Evolutionary conservation across 2,113 vertebrate genomes (phyloP), one percentile per base, ranked within the genome.

Genomic region (Clarias gariepinus): DNA sequence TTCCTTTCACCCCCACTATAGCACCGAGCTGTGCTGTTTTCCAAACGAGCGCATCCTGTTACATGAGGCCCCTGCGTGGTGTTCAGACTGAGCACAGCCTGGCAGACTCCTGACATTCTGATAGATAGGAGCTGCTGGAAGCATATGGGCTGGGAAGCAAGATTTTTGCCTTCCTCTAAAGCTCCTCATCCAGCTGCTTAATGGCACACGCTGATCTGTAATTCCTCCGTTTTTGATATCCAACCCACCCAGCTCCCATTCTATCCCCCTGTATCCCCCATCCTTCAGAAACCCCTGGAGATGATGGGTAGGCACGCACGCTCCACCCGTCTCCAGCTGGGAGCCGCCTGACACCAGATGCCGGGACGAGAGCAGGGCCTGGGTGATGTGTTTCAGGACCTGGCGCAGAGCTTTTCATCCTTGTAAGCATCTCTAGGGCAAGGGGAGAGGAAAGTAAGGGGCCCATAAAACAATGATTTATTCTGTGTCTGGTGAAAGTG

Each of bases 111-210:
- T 94, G 94, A 94, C 94, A 94, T 86, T 87, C 89, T 93, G 92
- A 94, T 92, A 92, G 93, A 95, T 93, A 91, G 91, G 88, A 92
- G 91, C 89, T 33, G 81, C 81, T 71, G 90, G 92, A 94, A 93
- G 91, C 94, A 93, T 93, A 94, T 93, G 93, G 93, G 89, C 91
- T 85, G 60, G 81, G 85, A 86, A 68, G 85, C 81, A 84, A 84
- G 53, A 71, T 85, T 88, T 61, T 66, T 69, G 63, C 41, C 84
- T 30, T 68, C 61, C 55, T 55, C 71, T 78, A 84, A 81, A 86
- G 80, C 79, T 61, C 47, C 52, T 30, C 66, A 71, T 86, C 81
- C 87, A 89, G 89, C 89, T 89, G 89, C 89, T 88, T 87, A 88
- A 87, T 87, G 53, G 77, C 71, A 88, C 21, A 68, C 79, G 79